phyloP scores from a whole-genome alignment of 2,113 vertebrate genomes.

The Malurus elegans region DNA sequence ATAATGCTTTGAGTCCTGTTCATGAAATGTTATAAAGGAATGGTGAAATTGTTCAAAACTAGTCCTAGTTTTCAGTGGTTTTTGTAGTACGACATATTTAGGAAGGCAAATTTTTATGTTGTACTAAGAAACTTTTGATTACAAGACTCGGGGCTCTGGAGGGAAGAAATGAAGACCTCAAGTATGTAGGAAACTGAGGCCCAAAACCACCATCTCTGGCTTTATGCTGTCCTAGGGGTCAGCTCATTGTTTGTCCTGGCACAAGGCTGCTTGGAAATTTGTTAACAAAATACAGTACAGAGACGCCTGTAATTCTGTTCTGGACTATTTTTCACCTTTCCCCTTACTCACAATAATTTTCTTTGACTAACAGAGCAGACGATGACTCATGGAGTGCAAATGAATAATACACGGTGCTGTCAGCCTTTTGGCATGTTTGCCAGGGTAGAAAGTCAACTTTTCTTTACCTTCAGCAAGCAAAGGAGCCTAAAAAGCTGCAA shows the following conservation, averaged over 20 bases:
- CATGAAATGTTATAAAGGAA: background rate
- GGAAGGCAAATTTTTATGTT: background rate
- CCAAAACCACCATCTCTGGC: background rate
- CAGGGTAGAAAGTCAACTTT: background rate
- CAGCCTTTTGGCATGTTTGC: conserved; percentile 19
- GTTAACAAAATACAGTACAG: conserved; percentile 18
- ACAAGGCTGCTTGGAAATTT: conserved; percentile 40
- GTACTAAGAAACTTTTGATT: background rate
- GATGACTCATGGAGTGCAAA: conserved; percentile 40
- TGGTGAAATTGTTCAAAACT: background rate
- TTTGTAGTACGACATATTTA: background rate
- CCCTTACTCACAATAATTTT: conserved; percentile 52
- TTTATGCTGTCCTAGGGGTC: background rate
- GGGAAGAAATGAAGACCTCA: conserved; percentile 14
- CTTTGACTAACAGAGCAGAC: conserved; percentile 35
- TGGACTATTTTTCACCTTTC: conserved; percentile 33
- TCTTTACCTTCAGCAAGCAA: background rate
- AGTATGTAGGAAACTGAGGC: background rate
- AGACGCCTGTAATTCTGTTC: conserved; percentile 37
- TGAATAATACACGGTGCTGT: background rate
- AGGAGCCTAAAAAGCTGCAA: background rate
- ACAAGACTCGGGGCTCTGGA: background rate
- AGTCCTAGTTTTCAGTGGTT: background rate
- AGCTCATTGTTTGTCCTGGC: background rate
- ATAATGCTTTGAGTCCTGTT: background rate